Base-by-base conservation (phyloP, 2,113 vertebrate genomes). In the pig (Sus scrofa) region DNA sequence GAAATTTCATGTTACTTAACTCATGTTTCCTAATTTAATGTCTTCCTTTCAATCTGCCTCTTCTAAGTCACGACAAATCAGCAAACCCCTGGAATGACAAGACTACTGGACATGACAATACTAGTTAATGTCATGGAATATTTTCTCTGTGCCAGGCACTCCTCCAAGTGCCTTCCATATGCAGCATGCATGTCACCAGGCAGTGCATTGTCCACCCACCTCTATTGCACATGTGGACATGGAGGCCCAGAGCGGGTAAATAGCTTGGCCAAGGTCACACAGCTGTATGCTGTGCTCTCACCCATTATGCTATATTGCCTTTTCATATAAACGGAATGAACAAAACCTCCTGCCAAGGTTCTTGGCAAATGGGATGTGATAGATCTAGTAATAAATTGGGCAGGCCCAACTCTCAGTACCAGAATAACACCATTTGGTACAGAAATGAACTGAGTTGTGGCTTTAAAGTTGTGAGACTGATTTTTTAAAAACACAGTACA, bases 1-100 rank as follows among this genome's bases (percentile, higher is more conserved):
- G 34, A 87, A 84, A 58, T 89, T 75, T 86, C 87, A 79, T 91
- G 93, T 91, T 91, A 68, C 56, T 71, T 82, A 50, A 77, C 70
- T 27, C 8, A 1, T 30, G 32, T 87, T 93, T 94, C 77, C 71
- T 94, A 32, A 67, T 67, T 91, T 89, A 32, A 62, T 30, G 24
- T 63, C 37, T 95, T 93, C 73, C 24, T 74, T 82, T 91, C 30
- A 14, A 34, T 81, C 79, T 79, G 24, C 74, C 44, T 78, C 50
- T 62, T 78, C 79, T 22, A 60, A 73, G n/a, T 70, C 19, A 82
- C 94, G 79, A 89, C 24, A 20, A 81, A 82, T 58, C 37, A 94
- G 58, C 82, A 91, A 91, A 56, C 24, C 12, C 10, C 18, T 82
- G 16, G 50, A 62, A 86, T 82, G 90, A 62, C 68, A 54, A 91